Evolutionary conservation across 2,113 vertebrate species (phyloP).

Genomic region (Pollachius pollachius): DNA sequence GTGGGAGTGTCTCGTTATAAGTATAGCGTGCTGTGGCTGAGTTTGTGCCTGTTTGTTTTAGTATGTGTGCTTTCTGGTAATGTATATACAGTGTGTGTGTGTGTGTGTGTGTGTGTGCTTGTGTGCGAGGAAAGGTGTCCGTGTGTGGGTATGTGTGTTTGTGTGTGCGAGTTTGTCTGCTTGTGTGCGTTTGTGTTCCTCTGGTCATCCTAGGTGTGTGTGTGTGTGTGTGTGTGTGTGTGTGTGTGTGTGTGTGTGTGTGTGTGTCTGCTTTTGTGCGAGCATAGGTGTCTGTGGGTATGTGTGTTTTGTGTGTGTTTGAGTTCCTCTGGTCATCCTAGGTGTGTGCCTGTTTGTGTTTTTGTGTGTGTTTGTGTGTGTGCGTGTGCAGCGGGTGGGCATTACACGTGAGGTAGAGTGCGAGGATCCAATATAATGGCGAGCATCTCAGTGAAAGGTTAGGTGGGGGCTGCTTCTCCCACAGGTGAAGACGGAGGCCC

Average conservation of each 20-base stretch:
- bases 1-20: neutral
- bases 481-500: conserved; percentile 67
- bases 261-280: neutral
- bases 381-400: neutral
- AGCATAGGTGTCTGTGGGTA: neutral
- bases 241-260: conserved; percentile 4
- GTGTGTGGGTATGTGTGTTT: conserved; percentile 4
- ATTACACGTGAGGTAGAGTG: conserved; percentile 26
- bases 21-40: too few relatives aligned
- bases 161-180: conserved; percentile 6
- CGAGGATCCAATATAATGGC: conserved; percentile 58
- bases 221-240: neutral
- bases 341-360: conserved; percentile 6
- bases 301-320: neutral
- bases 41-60: conserved; percentile 7
- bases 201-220: neutral
- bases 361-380: conserved; percentile 2
- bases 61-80: conserved; percentile 9
- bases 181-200: neutral
- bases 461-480: conserved; percentile 65
- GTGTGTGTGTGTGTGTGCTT: conserved; percentile 13
- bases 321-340: neutral
- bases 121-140: neutral
- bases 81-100: conserved; percentile 4
- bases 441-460: conserved; percentile 72